Evolutionary conservation across 2,113 vertebrate species (phyloP).

Genomic region (Brachypteracias leptosomus): DNA sequence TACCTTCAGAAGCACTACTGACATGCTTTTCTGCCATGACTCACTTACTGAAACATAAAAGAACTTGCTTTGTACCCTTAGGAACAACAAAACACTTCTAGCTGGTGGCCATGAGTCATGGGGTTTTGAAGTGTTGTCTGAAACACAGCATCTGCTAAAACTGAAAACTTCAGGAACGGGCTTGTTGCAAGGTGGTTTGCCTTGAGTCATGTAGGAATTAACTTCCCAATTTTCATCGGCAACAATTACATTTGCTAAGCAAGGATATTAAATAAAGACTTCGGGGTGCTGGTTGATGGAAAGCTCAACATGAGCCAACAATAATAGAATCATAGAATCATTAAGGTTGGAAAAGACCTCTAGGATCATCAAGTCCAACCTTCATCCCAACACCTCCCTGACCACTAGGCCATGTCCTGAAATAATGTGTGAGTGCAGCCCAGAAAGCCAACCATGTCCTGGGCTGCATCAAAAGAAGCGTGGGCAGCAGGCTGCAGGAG

Average conservation of each 20-base stretch:
- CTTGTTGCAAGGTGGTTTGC: slow-evolving; percentile 29
- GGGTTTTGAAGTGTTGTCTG: neutral
- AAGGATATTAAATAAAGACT: neutral
- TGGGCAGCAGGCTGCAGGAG: too few species aligned
- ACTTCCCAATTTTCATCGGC: neutral
- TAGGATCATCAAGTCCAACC: too few species aligned
- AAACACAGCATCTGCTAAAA: neutral
- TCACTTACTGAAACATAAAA: neutral
- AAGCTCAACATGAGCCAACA: too few species aligned
- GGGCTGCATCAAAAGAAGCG: too few species aligned
- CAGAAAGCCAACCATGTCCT: too few species aligned
- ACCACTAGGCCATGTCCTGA: too few species aligned
- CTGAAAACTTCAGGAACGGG: slow-evolving; percentile 16
- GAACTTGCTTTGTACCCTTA: neutral
- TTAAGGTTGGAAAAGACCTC: too few species aligned
- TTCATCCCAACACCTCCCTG: too few species aligned
- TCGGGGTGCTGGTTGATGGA: too few species aligned
- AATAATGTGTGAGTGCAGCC: too few species aligned
- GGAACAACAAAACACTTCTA: neutral
- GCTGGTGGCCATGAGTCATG: neutral
- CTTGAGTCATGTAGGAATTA: neutral
- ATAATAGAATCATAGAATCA: too few species aligned
- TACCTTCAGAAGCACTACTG: neutral
- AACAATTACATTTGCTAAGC: neutral
- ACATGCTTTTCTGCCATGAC: neutral